Evolutionary conservation across 1,140 invertebrate genomes (phyloP).

Genomic region (Leptonema lineaticorne): DNA sequence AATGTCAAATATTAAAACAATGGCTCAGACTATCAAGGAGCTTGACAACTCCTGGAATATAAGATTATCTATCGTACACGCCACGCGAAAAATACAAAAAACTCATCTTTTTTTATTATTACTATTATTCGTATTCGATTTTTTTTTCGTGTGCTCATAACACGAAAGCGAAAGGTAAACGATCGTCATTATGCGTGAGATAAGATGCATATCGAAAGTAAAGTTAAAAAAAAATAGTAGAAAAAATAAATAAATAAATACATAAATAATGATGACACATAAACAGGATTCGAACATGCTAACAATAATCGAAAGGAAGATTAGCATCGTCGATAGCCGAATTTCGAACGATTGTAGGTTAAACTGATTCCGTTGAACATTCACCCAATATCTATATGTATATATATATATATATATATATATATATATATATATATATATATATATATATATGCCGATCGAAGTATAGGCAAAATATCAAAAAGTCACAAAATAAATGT

Average conservation of each 20-base stretch:
- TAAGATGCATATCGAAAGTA: neutral
- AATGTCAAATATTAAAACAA: too few relatives aligned
- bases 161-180: neutral
- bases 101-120: too few relatives aligned
- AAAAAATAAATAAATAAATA: too few relatives aligned
- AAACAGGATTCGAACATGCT: too few relatives aligned
- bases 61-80: too few relatives aligned
- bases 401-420: neutral
- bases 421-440: neutral
- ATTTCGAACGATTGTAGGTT: neutral
- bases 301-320: neutral
- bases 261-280: too few relatives aligned
- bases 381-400: neutral
- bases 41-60: too few relatives aligned
- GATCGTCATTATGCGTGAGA: neutral
- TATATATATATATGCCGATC: neutral
- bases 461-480: neutral
- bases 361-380: neutral
- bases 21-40: too few relatives aligned
- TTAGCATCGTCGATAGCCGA: neutral
- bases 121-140: neutral
- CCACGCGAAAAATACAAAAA: too few relatives aligned
- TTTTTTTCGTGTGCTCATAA: neutral
- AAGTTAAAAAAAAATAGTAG: too few relatives aligned
- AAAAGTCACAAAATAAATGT: neutral